Percentiles rank a stretch among this genome's conserved stretches.
Conservation (phyloP, 64 coral and sea anemone genomes). For the Catalaphyllia jardinei region DNA sequence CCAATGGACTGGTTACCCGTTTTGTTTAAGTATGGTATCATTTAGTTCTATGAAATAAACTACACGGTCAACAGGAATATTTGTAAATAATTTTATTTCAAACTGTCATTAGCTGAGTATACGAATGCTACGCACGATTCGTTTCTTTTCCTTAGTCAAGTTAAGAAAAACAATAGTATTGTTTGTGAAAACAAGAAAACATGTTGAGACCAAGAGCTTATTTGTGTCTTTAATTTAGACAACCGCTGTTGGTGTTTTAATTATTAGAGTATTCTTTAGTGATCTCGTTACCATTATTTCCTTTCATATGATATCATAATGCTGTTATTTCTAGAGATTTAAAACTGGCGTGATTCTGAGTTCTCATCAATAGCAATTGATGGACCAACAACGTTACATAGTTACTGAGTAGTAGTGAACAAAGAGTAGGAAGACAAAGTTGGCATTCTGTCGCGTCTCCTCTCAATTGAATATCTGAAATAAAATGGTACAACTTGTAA, state of each 20-base stretch:
- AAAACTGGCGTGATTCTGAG: conserved; percentile 14
- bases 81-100: no score
- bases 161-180: no score
- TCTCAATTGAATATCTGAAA: conserved; percentile 15
- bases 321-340: neutral
- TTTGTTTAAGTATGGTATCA: neutral
- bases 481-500: conserved; percentile 20
- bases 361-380: conserved; percentile 18
- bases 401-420: neutral
- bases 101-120: no score
- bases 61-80: neutral
- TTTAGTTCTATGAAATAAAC: neutral
- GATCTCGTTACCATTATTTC: neutral
- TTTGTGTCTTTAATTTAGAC: neutral
- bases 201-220: no score
- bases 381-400: neutral
- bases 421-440: conserved; percentile 5
- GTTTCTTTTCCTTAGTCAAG: no score
- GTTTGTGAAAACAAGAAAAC: no score
- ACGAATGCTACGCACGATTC: no score
- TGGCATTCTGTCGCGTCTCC: neutral
- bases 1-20: neutral
- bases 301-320: no score
- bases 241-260: conserved; percentile 15
- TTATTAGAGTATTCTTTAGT: conserved; percentile 10